Conservation (phyloP, 2,797 vertebrate species). For the Mallotus villosus region DNA sequence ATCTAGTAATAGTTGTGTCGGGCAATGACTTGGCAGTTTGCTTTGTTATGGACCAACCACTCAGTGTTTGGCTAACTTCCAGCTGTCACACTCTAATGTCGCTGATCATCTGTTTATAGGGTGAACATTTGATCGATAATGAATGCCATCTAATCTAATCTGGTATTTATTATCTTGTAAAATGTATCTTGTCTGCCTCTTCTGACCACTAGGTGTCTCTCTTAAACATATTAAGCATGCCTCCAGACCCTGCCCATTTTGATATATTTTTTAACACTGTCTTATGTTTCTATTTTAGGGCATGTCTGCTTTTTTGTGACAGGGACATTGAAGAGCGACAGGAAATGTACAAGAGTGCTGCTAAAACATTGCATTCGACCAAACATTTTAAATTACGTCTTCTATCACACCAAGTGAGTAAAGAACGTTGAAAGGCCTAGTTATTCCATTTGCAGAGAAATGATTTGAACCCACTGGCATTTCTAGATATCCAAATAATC, state of each 20-base stretch:
- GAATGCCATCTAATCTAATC: too few relatives aligned
- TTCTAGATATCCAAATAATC: not conserved
- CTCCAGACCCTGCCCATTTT: too few relatives aligned
- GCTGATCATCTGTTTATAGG: too few relatives aligned
- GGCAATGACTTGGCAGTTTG: not conserved
- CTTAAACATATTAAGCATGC: not conserved
- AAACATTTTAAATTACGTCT: not conserved
- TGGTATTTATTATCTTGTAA: not conserved
- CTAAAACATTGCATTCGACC: not conserved
- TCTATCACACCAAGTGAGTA: not conserved
- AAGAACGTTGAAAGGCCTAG: not conserved
- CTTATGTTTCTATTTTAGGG: too few relatives aligned
- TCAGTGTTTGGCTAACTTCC: not conserved
- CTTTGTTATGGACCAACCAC: slow-evolving; percentile 7
- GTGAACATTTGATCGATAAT: too few relatives aligned
- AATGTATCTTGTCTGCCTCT: not conserved
- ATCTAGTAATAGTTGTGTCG: not conserved
- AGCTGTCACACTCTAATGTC: too few relatives aligned
- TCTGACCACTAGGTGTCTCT: slow-evolving; percentile 26
- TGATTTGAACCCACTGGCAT: not conserved
- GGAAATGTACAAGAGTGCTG: too few relatives aligned
- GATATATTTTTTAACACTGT: too few relatives aligned
- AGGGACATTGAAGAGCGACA: not conserved
- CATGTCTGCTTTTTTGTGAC: not conserved
- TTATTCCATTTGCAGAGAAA: slow-evolving; percentile 5